Evolutionary conservation across 2,797 vertebrate species (phyloP).

Genomic region (Morelia viridis): DNA sequence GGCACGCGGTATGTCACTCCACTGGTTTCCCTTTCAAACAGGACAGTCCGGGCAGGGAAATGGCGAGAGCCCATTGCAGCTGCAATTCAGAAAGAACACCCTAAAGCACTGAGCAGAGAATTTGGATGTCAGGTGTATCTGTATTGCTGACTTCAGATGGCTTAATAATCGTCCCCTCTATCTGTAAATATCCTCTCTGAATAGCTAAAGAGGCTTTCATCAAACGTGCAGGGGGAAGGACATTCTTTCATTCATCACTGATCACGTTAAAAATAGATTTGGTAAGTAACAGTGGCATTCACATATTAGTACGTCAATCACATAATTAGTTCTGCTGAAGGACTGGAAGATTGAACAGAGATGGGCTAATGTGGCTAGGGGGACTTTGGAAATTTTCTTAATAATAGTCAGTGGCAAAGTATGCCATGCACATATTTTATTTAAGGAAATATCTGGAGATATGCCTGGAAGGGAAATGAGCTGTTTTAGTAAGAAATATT

Average conservation of each 20-base stretch:
- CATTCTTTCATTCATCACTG: background rate
- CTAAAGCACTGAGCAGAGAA: background rate
- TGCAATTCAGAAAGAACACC: background rate
- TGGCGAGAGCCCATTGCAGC: constrained; percentile 72
- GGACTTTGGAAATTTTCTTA: background rate
- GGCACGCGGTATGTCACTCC: constrained; percentile 92
- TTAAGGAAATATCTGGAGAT: background rate
- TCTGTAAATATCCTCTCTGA: background rate
- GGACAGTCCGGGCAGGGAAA: constrained; percentile 82
- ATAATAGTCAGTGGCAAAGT: background rate
- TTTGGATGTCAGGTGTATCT: background rate
- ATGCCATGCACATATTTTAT: background rate
- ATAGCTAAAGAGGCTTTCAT: background rate
- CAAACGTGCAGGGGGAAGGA: background rate
- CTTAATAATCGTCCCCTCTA: background rate
- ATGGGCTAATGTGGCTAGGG: background rate
- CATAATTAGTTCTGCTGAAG: background rate
- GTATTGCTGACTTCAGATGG: background rate
- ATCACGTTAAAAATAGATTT: background rate
- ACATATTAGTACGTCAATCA: background rate
- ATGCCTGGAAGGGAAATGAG: background rate
- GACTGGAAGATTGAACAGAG: background rate
- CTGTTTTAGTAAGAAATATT: background rate
- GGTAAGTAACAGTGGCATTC: background rate
- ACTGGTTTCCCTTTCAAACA: constrained; percentile 85